Conservation (phyloP, 2,113 vertebrate genomes). For the Mystacornis crossleyi region DNA sequence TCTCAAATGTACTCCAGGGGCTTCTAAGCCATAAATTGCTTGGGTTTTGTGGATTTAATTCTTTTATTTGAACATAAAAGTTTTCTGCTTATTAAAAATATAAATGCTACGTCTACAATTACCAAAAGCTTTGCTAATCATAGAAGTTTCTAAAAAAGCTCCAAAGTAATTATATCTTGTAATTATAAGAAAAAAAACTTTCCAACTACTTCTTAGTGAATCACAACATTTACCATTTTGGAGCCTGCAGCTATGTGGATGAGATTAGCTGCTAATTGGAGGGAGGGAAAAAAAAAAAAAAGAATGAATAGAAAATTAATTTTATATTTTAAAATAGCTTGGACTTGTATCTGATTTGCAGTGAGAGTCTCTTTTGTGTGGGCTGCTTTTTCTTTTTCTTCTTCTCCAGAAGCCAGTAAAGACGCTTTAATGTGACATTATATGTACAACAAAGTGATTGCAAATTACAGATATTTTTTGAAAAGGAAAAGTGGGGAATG, state of each 20-base stretch:
- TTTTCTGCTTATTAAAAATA: conserved; percentile 69
- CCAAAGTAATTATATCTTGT: conserved; percentile 75
- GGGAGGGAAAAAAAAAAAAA: conserved; percentile 39
- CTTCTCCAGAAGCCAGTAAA: background rate
- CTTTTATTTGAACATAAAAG: conserved; percentile 50
- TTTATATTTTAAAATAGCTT: conserved; percentile 52
- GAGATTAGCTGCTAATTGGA: conserved; percentile 77
- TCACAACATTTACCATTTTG: conserved; percentile 66
- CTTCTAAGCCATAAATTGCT: background rate
- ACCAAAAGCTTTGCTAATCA: conserved; percentile 69
- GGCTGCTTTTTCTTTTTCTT: background rate
- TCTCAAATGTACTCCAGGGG: background rate
- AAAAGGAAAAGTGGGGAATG: background rate
- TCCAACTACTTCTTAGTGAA: conserved; percentile 59
- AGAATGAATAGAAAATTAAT: conserved; percentile 65
- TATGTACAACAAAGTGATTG: background rate
- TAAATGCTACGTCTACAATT: conserved; percentile 62
- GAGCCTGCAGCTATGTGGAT: conserved; percentile 65
- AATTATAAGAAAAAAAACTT: conserved; percentile 75
- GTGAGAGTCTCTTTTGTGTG: background rate
- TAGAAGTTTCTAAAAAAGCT: conserved; percentile 67
- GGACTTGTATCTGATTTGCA: conserved; percentile 46
- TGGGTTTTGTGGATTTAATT: background rate
- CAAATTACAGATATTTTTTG: background rate
- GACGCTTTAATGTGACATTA: background rate